Conservation (phyloP, 2,797 vertebrate species). For the Oceanodroma leucorhoa region DNA sequence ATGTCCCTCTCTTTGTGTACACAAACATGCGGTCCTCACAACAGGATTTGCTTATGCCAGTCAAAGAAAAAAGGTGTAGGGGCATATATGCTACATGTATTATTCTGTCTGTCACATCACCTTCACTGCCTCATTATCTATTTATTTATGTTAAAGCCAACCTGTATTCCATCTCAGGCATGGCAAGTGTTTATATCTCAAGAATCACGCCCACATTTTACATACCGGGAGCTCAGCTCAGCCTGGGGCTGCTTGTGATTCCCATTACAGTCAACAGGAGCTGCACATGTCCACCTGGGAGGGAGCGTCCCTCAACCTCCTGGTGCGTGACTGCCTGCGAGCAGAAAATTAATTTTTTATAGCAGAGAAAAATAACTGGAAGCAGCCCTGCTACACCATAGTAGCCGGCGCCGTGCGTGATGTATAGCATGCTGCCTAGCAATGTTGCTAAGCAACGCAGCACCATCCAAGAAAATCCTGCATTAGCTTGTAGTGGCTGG, state of each 20-base stretch:
- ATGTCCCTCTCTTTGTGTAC: background rate
- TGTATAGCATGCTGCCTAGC: conserved; percentile 65
- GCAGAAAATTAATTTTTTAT: conserved; percentile 29
- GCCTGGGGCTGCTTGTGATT: background rate
- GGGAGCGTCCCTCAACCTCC: background rate
- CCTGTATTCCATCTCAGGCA: background rate
- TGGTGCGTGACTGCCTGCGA: background rate
- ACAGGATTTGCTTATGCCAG: background rate
- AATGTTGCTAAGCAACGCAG: conserved; percentile 78
- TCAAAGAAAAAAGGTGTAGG: accelerated
- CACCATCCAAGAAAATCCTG: conserved; percentile 71
- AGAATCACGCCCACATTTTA: background rate
- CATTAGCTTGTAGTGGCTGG: conserved; percentile 53
- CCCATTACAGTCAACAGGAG: background rate
- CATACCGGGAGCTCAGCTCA: background rate
- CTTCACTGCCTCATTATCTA: background rate
- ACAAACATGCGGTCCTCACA: background rate
- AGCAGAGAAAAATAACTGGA: background rate
- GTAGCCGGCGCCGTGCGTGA: conserved; percentile 18
- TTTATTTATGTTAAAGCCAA: background rate
- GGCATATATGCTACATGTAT: background rate
- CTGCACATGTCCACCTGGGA: background rate
- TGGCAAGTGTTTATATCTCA: background rate
- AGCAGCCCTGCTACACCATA: background rate
- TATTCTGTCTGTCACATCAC: background rate